Conservation (phyloP, 2,113 vertebrate genomes). For the Zootoca vivipara region DNA sequence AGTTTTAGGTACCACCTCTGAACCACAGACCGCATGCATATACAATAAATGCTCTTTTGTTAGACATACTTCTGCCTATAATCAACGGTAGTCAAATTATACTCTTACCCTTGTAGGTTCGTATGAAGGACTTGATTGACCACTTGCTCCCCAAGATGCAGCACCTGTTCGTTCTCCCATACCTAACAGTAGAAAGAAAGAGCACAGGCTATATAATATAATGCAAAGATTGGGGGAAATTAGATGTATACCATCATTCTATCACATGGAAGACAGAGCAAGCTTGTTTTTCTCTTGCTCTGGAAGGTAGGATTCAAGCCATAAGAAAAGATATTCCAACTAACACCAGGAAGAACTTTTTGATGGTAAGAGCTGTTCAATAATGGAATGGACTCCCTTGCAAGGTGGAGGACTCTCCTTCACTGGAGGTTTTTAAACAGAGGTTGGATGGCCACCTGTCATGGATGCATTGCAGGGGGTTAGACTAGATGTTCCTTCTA, state of each 20-base stretch:
- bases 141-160: slow-evolving; percentile 90
- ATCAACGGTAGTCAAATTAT: background rate
- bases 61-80: background rate
- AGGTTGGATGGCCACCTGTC: too few species aligned
- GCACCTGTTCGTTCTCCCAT: slow-evolving; percentile 93
- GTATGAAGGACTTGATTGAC: slow-evolving; percentile 92
- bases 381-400: too few species aligned
- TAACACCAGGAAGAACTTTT: too few species aligned
- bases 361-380: too few species aligned
- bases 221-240: background rate
- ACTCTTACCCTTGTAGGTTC: slow-evolving; percentile 94
- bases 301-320: too few species aligned
- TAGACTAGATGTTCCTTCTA: too few species aligned
- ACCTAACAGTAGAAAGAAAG: slow-evolving; percentile 81
- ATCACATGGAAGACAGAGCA: too few species aligned
- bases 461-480: too few species aligned
- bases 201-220: background rate
- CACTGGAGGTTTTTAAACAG: too few species aligned
- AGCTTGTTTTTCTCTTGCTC: too few species aligned
- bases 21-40: slow-evolving; percentile 2
- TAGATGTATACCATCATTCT: background rate
- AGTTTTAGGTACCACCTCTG: background rate
- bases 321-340: too few species aligned
- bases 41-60: background rate
- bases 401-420: too few species aligned